Conservation (phyloP, 2,888 invertebrate species). For the Tuberolachnus salignus region DNA sequence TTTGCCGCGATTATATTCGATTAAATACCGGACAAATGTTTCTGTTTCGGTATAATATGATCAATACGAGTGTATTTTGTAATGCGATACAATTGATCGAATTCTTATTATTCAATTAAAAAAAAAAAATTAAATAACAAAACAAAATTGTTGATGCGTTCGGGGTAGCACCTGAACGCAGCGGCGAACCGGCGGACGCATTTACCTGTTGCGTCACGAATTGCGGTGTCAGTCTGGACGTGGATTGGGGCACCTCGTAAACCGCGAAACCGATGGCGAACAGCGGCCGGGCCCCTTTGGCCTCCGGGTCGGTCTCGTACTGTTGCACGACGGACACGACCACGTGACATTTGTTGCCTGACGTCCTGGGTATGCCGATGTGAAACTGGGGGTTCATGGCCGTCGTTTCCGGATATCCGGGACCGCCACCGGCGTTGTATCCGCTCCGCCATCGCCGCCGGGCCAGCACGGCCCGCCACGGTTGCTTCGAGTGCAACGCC, state of each 20-base stretch:
- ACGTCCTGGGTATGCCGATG: constrained; percentile 71
- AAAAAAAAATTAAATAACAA: no score
- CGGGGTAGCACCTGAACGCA: neutral
- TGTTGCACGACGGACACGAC: constrained; percentile 75
- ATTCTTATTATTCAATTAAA: no score
- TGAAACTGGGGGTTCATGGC: constrained; percentile 75
- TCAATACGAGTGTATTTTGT: no score
- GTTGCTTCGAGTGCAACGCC: constrained; percentile 71
- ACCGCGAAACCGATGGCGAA: constrained; percentile 75
- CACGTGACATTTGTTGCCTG: constrained; percentile 73
- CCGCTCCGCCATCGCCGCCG: constrained; percentile 72
- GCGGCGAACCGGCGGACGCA: neutral
- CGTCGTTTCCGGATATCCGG: constrained; percentile 70
- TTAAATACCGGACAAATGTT: no score
- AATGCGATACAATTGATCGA: no score
- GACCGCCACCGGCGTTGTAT: constrained; percentile 75
- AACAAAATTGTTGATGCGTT: no score
- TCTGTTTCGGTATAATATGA: no score
- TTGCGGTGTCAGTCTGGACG: constrained; percentile 68
- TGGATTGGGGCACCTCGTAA: constrained; percentile 72
- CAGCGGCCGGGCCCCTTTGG: constrained; percentile 65
- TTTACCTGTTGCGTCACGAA: constrained; percentile 69
- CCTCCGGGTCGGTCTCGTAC: constrained; percentile 67
- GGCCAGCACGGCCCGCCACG: constrained; percentile 75
- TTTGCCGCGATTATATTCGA: neutral